These are phyloP conservation scores for Nemapogon koenigi DNA, from an alignment of 2,888 invertebrate species.

Conservation along the genomic window DNA sequence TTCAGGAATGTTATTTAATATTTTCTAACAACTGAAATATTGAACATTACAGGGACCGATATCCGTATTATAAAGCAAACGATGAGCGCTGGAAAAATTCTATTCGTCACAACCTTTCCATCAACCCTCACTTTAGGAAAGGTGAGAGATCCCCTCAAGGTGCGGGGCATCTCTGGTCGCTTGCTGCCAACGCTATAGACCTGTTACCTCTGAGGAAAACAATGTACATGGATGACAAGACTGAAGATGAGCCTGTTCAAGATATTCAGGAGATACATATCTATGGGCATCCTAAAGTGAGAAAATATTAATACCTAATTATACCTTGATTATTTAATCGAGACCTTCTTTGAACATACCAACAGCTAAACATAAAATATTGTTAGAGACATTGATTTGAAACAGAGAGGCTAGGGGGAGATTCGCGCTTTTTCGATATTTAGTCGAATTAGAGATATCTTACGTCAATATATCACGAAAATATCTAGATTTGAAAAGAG, in stretches of 20 bases:
- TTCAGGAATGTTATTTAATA: background rate
- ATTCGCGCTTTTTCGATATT: too few species aligned
- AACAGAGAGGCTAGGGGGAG: too few species aligned
- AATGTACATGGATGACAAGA: conserved; percentile 13
- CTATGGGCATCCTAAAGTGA: conserved; percentile 7
- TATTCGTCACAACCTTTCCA: conserved; percentile 87
- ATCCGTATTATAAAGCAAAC: conserved; percentile 87
- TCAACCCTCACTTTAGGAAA: conserved; percentile 89
- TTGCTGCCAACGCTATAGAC: conserved; percentile 68
- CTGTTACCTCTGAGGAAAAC: conserved; percentile 37
- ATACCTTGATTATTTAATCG: too few species aligned
- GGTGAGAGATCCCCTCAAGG: conserved; percentile 86
- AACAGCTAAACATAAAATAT: too few species aligned
- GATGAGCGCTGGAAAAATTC: conserved; percentile 95
- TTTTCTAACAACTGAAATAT: conserved; percentile 1
- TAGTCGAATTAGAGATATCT: too few species aligned
- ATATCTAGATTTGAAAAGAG: too few species aligned
- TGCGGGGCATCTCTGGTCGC: conserved; percentile 89
- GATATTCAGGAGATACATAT: conserved; percentile 5
- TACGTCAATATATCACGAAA: too few species aligned
- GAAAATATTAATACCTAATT: background rate
- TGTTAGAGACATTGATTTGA: too few species aligned
- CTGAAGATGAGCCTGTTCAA: conserved; percentile 4
- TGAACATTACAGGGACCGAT: conserved; percentile 72
- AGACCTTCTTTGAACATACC: too few species aligned